Conservation (phyloP, 2,113 vertebrate genomes). For the Chrysochloris asiatica region DNA sequence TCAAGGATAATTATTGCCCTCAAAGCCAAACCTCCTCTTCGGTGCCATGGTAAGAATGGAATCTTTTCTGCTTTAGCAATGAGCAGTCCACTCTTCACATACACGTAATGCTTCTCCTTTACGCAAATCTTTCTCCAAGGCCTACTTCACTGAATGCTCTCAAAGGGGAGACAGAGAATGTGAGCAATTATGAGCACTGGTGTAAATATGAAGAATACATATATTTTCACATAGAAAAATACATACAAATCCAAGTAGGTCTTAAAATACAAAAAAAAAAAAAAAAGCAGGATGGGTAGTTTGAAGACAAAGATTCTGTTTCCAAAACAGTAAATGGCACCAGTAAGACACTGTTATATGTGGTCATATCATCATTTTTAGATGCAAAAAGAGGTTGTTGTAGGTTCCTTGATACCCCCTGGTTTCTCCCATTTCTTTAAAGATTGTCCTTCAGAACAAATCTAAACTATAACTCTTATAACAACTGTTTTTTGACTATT, state of each 20-base stretch:
- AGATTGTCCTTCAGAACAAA: constrained; percentile 72
- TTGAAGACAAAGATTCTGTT: constrained; percentile 46
- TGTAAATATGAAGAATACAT: constrained; percentile 28
- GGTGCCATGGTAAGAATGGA: neutral
- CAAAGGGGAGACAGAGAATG: neutral
- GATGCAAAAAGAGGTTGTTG: constrained; percentile 54
- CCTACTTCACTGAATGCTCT: neutral
- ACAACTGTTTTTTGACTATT: constrained; percentile 4
- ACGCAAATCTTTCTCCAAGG: constrained; percentile 25
- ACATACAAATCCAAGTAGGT: constrained; percentile 56
- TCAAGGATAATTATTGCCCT: neutral
- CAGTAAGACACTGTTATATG: neutral
- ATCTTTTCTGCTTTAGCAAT: neutral
- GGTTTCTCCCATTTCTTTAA: constrained; percentile 49
- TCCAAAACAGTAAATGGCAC: neutral
- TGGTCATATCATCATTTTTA: neutral
- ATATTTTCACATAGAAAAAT: constrained; percentile 55
- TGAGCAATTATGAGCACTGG: neutral
- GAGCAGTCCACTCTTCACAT: neutral
- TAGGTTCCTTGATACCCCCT: constrained; percentile 3
- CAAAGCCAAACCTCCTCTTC: neutral
- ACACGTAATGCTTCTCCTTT: neutral
- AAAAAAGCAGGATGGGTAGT: neutral
- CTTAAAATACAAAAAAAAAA: constrained; percentile 17
- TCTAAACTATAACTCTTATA: neutral